Conservation (phyloP, 2,113 vertebrate genomes). For the Micromys minutus region DNA sequence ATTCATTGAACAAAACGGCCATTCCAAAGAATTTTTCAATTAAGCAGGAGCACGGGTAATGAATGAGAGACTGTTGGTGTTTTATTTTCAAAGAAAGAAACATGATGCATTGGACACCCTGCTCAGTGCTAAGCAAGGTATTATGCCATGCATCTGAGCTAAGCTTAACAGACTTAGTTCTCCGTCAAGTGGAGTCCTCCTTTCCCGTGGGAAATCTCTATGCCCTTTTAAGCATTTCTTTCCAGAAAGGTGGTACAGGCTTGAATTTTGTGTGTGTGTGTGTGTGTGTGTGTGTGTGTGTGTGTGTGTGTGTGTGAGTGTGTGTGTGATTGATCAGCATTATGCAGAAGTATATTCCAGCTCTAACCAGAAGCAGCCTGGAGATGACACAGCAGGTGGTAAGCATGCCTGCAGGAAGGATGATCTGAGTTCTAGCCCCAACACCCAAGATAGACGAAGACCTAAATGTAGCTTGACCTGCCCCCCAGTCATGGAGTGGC, state of each 20-base stretch:
- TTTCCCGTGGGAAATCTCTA: neutral
- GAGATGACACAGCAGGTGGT: neutral
- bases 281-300: no score
- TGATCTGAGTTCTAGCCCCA: neutral
- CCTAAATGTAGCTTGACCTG: neutral
- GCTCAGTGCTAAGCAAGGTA: neutral
- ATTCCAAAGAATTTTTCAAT: conserved; percentile 37
- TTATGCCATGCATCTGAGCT: neutral
- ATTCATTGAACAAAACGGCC: conserved; percentile 47
- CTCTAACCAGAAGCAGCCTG: neutral
- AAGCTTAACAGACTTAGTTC: neutral
- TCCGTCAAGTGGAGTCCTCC: neutral
- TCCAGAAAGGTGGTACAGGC: neutral
- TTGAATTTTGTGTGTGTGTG: no score
- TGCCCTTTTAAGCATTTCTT: neutral
- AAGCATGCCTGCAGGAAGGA: neutral
- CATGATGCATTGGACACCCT: neutral
- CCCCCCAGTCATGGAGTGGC: no score
- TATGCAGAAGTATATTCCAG: neutral
- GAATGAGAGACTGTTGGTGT: neutral
- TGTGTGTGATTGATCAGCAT: neutral
- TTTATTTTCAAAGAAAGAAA: conserved; percentile 44
- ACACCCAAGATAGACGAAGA: neutral
- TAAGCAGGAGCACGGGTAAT: conserved; percentile 42
- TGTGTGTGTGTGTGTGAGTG: no score